Evolutionary conservation across 2,113 vertebrate genomes (phyloP).

Genomic region (Actenoides lindsayi): DNA sequence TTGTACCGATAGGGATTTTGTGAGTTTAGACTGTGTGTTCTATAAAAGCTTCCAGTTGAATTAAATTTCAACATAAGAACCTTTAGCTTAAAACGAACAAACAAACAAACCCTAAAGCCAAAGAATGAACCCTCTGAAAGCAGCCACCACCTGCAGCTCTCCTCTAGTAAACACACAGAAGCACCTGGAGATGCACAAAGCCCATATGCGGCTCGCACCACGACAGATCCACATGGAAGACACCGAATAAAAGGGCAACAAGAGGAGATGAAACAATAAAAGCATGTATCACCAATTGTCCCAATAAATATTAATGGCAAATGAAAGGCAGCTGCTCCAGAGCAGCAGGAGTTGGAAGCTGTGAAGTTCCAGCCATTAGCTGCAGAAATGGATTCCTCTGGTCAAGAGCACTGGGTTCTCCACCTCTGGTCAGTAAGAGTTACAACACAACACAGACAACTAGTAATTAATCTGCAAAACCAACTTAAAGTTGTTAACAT

Average conservation of each 20-base stretch:
- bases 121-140: not conserved
- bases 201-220: fast-evolving
- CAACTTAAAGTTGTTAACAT: not conserved
- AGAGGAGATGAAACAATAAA: not conserved
- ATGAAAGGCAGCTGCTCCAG: not conserved
- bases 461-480: not conserved
- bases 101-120: fast-evolving
- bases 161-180: fast-evolving
- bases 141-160: not conserved
- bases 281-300: not conserved
- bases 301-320: not conserved
- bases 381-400: not conserved
- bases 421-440: not conserved
- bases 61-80: not conserved
- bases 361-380: not conserved
- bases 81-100: not conserved
- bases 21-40: fast-evolving
- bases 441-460: not conserved
- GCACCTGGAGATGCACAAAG: not conserved
- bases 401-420: not conserved
- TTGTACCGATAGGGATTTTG: not conserved
- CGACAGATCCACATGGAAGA: not conserved
- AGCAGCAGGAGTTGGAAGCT: not conserved
- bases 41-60: not conserved
- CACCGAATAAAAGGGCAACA: not conserved